Percentiles rank a stretch among this genome's conserved stretches.
phyloP scores from a whole-genome alignment of 2,797 vertebrate species.

The Loris lydekkerianus region DNA sequence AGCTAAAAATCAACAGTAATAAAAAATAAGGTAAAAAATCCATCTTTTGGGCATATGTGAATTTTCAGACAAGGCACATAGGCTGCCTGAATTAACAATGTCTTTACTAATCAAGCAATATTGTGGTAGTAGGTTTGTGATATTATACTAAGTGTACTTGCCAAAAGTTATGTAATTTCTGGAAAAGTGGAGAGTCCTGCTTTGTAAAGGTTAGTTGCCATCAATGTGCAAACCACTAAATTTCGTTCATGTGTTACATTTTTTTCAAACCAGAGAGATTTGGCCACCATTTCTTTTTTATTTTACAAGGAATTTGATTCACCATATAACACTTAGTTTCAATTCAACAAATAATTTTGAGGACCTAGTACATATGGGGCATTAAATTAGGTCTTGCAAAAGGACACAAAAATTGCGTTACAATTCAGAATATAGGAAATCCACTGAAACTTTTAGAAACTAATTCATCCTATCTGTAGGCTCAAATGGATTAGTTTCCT shows the following conservation, averaged over 20 bases:
- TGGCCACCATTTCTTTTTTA: conserved; percentile 31
- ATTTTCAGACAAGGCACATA: neutral
- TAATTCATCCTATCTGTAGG: neutral
- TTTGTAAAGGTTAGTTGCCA: conserved; percentile 29
- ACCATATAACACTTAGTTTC: neutral
- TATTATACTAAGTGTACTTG: neutral
- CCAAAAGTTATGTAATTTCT: neutral
- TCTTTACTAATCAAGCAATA: neutral
- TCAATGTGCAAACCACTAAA: neutral
- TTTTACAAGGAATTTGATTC: conserved; percentile 37
- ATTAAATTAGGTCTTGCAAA: neutral
- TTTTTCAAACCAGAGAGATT: conserved; percentile 28
- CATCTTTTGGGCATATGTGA: neutral
- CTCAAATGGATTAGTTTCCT: too few species aligned
- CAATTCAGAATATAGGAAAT: neutral
- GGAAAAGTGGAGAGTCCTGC: neutral
- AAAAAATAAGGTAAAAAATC: neutral
- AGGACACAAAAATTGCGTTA: neutral
- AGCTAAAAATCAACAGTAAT: conserved; percentile 1
- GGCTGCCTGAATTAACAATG: neutral
- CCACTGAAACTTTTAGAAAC: neutral
- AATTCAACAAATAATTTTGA: neutral
- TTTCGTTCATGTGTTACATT: conserved; percentile 4
- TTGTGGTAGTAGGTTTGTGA: neutral
- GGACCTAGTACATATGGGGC: neutral